These are phyloP conservation scores for Lucilia cuprina DNA, from an alignment of 1,140 invertebrate species.

Conservation along the genomic window DNA sequence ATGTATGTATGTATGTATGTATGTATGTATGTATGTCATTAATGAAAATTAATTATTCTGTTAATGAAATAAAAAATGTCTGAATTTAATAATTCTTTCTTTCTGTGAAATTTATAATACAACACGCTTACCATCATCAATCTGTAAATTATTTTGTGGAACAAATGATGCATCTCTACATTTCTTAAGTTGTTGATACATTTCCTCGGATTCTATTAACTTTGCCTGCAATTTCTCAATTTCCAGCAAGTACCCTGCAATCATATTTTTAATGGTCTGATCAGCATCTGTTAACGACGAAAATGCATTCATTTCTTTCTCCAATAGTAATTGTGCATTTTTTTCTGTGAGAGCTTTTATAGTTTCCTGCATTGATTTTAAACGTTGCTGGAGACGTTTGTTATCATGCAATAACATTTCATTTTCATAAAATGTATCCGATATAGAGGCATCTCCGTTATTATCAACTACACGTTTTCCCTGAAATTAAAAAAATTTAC, in stretches of 20 bases:
- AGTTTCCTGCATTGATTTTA: conserved; percentile 94
- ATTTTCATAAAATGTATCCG: conserved; percentile 96
- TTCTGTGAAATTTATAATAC: no score
- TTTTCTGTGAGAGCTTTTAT: conserved; percentile 85
- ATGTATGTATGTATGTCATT: no score
- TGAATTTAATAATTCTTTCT: no score
- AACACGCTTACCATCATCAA: not conserved
- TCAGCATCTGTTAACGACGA: conserved; percentile 55
- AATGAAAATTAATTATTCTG: no score
- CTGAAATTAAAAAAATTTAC: conserved; percentile 61
- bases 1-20: no score
- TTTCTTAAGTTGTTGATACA: conserved; percentile 75
- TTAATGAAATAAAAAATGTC: no score
- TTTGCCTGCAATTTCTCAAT: conserved; percentile 89
- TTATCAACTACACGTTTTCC: conserved; percentile 86
- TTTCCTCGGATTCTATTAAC: conserved; percentile 86
- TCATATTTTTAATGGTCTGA: conserved; percentile 42
- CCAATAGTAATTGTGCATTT: conserved; percentile 82
- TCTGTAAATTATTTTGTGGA: not conserved
- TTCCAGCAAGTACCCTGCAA: conserved; percentile 87
- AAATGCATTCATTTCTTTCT: conserved; percentile 79
- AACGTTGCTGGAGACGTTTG: conserved; percentile 82
- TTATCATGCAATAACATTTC: conserved; percentile 90
- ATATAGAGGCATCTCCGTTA: conserved; percentile 86
- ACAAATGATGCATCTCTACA: not conserved